Base-by-base conservation (phyloP, 1,140 invertebrate species). In the Globodera ellingtonae region DNA sequence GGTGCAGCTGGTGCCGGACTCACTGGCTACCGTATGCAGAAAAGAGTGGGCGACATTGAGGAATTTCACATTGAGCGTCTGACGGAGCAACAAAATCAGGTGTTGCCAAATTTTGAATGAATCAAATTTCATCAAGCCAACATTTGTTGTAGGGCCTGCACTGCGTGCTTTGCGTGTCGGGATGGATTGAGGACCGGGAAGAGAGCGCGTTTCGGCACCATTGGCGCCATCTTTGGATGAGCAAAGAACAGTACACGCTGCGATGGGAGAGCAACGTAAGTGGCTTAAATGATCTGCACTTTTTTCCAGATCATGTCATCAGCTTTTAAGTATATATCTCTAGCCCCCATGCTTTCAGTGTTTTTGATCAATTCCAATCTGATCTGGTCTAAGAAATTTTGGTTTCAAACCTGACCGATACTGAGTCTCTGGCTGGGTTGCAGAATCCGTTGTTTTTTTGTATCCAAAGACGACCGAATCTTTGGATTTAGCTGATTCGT, bases 231-330 rank as follows among this genome's bases (percentile, higher is more conserved):
- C 83, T 94, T 67, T 90, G 91, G 52, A 90, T 92, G 78, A 92
- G 92, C 15, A 84, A 91, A 72, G 93, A 94, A 88, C 93, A 94
- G 89, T 94, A 94, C 89, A 92, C 91, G 80, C 85, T 94, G 4
- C 90, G 91, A 81, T 94, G 93, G 88, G 93, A 94, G 88, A 92
- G 92, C 9, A 83, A 92, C 15, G 80, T 82, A 13, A 73, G 82
- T 5, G 84, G 80, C 15, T 35, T 35, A 35, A 35, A 35, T 3
- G 35, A 35, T 0, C 35, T 35, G 0, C 35, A 2, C 35, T 35
- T 35, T 2, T 35, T 35, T 35, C 35, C 35, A 35, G 35, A 35
- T 35, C 35, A 35, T 35, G 35, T 35, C 35, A 35, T 35, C 35
- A 35, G 35, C 35, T 35, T 2, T 35, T 2, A 3, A 35, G 35